A percentile compares a stretch with the other conserved stretches of the same genome.
phyloP scores from a whole-genome alignment of 2,113 vertebrate genomes.

The Coreoperca whiteheadi region DNA sequence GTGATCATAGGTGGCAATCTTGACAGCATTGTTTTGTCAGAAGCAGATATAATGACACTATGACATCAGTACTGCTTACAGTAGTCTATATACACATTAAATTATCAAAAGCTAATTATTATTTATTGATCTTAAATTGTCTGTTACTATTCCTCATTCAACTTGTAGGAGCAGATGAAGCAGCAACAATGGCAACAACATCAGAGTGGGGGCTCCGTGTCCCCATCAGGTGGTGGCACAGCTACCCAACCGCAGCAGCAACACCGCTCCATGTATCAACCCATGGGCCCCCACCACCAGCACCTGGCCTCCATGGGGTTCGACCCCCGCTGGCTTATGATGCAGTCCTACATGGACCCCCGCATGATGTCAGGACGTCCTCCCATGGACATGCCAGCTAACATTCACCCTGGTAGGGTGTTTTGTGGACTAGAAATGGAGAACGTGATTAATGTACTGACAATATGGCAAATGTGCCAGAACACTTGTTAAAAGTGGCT shows the following conservation, averaged over 20 bases:
- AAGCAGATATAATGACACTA: background rate
- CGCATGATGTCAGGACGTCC: constrained; percentile 96
- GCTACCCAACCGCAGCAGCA: constrained; percentile 87
- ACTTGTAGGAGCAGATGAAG: constrained; percentile 93
- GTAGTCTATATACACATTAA: background rate
- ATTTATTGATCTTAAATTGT: background rate
- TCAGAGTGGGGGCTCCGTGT: constrained; percentile 88
- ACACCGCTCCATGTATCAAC: constrained; percentile 94
- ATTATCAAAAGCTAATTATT: background rate
- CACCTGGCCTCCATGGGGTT: constrained; percentile 98
- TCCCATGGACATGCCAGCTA: constrained; percentile 92
- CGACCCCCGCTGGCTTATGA: constrained; percentile 99
- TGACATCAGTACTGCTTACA: background rate
- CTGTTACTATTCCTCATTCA: background rate
- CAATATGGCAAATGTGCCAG: background rate
- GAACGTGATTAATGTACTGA: background rate
- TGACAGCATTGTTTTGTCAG: background rate
- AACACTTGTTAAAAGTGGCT: background rate
- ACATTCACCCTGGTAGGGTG: constrained; percentile 87
- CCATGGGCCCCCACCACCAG: constrained; percentile 94
- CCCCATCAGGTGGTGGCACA: constrained; percentile 87
- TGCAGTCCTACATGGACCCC: constrained; percentile 99
- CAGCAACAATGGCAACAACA: constrained; percentile 94
- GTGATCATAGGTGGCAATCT: too few species aligned
- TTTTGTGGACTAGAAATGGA: background rate